These are phyloP conservation scores for Enteromius afrohamiltoni DNA, from an alignment of 2,797 vertebrate genomes.

Conservation along the genomic window DNA sequence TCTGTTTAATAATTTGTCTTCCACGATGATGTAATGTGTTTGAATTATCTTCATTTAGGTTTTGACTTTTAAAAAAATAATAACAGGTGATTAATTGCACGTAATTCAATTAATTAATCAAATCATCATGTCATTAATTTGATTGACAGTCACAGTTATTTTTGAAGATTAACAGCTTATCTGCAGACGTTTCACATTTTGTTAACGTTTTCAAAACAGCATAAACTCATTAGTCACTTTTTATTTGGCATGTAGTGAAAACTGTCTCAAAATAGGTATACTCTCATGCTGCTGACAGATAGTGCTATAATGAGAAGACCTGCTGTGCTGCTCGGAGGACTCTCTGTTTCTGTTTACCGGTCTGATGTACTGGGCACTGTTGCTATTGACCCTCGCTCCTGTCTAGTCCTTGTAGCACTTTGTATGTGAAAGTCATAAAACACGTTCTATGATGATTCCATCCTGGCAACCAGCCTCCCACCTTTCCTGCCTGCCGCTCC, in stretches of 20 bases:
- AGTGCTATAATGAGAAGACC: conserved; percentile 49
- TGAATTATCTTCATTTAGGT: neutral
- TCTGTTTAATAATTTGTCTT: neutral
- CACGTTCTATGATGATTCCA: conserved; percentile 67
- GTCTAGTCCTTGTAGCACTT: conserved; percentile 46
- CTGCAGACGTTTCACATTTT: conserved; percentile 10
- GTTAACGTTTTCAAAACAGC: neutral
- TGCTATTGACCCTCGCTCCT: conserved; percentile 55
- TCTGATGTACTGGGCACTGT: conserved; percentile 49
- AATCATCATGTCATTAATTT: neutral
- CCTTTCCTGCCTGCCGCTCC: conserved; percentile 62
- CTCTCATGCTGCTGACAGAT: conserved; percentile 18
- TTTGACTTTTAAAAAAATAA: neutral
- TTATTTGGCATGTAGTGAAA: conserved; percentile 49
- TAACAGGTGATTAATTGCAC: neutral
- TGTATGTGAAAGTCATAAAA: conserved; percentile 70
- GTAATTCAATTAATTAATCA: neutral
- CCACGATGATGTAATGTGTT: neutral
- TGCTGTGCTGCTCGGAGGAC: conserved; percentile 22
- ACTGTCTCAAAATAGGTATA: conserved; percentile 35
- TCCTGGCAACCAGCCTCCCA: conserved; percentile 63
- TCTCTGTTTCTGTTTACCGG: conserved; percentile 52
- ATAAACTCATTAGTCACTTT: conserved; percentile 41
- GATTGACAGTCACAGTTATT: neutral
- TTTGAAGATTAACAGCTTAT: neutral